These are phyloP conservation scores for Sarcoramphus papa DNA, from an alignment of 2,797 vertebrate genomes.

Conservation along the genomic window DNA sequence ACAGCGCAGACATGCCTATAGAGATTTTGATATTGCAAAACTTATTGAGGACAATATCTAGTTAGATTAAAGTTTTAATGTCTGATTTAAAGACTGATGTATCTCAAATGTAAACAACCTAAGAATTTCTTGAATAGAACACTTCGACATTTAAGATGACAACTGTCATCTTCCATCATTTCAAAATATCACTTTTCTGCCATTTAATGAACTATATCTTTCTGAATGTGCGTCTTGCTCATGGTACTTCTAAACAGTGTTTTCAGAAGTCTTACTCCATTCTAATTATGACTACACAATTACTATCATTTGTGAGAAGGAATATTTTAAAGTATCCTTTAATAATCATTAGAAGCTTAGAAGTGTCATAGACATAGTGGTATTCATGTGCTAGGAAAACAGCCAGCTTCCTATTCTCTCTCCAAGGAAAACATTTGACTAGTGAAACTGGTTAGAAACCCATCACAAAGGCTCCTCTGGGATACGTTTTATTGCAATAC, in stretches of 20 bases:
- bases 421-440: neutral
- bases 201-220: neutral
- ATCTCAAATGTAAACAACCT: neutral
- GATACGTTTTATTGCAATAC: neutral
- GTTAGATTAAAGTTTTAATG: neutral
- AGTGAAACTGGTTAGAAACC: constrained; percentile 1
- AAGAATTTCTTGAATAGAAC: neutral
- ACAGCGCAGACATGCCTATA: neutral
- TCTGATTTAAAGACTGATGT: neutral
- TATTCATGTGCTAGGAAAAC: neutral
- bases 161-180: neutral
- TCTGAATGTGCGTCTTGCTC: neutral
- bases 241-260: neutral
- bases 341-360: neutral
- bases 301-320: neutral
- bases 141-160: neutral
- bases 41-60: neutral
- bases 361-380: neutral
- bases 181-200: neutral
- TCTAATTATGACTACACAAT: neutral
- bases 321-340: neutral
- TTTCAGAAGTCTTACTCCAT: neutral
- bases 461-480: neutral
- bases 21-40: neutral
- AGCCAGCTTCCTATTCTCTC: neutral